Evolutionary conservation across 2,113 vertebrate species (phyloP).

Genomic region (Podarcis muralis): DNA sequence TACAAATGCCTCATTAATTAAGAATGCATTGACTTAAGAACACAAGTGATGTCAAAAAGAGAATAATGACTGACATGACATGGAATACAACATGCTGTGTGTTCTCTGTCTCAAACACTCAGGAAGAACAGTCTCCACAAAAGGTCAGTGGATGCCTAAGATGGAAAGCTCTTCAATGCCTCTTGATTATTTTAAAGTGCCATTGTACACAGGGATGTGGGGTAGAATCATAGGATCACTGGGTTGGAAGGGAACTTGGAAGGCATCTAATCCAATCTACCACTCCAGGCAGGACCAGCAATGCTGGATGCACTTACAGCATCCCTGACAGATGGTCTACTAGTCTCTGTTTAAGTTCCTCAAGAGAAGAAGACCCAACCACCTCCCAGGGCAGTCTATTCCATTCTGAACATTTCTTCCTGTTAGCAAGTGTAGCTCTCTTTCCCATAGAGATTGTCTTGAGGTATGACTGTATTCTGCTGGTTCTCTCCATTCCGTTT

Average conservation of each 20-base stretch:
- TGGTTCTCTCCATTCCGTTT: background rate
- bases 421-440: no score
- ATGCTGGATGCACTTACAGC: no score
- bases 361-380: no score
- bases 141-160: slow-evolving; percentile 53
- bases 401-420: no score
- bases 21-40: slow-evolving; percentile 71
- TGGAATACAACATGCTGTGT: slow-evolving; percentile 49
- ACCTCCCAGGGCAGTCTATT: no score
- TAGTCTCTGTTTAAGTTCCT: no score
- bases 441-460: no score
- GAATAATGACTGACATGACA: slow-evolving; percentile 71
- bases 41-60: slow-evolving; percentile 71
- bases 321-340: no score
- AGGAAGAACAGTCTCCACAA: slow-evolving; percentile 41
- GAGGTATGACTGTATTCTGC: no score
- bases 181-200: slow-evolving; percentile 35
- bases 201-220: background rate
- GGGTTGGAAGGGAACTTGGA: background rate
- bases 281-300: background rate
- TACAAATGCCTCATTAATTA: slow-evolving; percentile 84
- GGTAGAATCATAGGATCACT: background rate
- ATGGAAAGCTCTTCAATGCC: slow-evolving; percentile 34
- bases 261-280: background rate
- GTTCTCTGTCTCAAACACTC: slow-evolving; percentile 49